Evolutionary conservation across 1,140 invertebrate genomes (phyloP).

Genomic region (Heliconius himera): DNA sequence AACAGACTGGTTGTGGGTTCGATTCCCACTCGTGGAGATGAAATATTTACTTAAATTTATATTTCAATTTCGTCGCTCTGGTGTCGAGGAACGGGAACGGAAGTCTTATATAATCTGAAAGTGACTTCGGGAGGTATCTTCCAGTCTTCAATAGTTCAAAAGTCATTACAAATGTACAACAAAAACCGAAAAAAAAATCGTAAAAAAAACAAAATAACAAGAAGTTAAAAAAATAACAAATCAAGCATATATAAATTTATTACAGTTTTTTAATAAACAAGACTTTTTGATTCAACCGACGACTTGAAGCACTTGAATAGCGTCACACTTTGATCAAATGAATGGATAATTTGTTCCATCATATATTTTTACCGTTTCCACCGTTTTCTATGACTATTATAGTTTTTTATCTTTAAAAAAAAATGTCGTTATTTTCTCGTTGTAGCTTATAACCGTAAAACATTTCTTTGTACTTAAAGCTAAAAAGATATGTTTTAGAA

Average conservation of each 20-base stretch:
- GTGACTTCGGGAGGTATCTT: no score
- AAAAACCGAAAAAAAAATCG: no score
- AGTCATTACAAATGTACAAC: no score
- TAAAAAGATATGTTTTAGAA: background rate
- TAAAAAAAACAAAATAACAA: background rate
- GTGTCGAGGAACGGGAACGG: no score
- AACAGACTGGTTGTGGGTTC: no score
- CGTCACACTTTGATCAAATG: slow-evolving; percentile 46
- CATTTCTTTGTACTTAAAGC: background rate
- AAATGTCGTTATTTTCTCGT: slow-evolving; percentile 30
- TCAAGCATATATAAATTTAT: background rate
- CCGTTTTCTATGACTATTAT: slow-evolving; percentile 24
- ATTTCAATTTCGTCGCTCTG: no score
- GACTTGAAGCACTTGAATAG: slow-evolving; percentile 42
- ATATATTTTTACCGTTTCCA: slow-evolving; percentile 34
- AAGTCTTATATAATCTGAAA: no score
- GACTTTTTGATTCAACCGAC: slow-evolving; percentile 29
- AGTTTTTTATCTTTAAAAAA: slow-evolving; percentile 17
- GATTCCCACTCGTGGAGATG: no score
- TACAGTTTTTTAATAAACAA: slow-evolving; percentile 23
- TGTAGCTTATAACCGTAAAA: background rate
- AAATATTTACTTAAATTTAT: no score
- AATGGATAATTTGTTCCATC: slow-evolving; percentile 39
- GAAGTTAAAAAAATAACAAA: background rate
- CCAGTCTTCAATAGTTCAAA: no score